Conservation (phyloP, 2,888 invertebrate species). For the Hyposoter dolosus region DNA sequence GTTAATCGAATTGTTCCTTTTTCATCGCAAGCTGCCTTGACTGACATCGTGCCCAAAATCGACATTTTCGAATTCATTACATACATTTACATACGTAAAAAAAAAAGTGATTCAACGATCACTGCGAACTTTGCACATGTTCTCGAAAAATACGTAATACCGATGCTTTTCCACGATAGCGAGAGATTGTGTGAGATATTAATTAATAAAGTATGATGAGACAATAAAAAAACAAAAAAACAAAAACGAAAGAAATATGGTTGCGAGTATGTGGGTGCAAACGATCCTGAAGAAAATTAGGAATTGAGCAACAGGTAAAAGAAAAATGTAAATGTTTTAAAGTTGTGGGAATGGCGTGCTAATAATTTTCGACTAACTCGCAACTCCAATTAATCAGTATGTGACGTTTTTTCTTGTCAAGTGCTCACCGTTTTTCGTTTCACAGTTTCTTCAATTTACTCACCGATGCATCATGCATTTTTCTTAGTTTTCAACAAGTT, state of each 20-base stretch:
- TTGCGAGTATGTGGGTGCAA: conserved; percentile 73
- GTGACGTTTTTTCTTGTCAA: conserved; percentile 71
- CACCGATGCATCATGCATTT: conserved; percentile 64
- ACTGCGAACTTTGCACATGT: conserved; percentile 52
- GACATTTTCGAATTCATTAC: conserved; percentile 54
- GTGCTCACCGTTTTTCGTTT: conserved; percentile 71
- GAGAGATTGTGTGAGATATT: conserved; percentile 80
- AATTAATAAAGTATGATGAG: conserved; percentile 79
- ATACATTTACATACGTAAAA: conserved; percentile 53
- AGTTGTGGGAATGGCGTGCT: conserved; percentile 78
- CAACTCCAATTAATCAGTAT: conserved; percentile 76
- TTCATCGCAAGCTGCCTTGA: neutral
- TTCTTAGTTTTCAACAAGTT: neutral
- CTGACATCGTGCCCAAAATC: neutral
- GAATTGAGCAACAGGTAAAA: conserved; percentile 42
- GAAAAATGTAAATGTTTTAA: conserved; percentile 70
- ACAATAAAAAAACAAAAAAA: conserved; percentile 63
- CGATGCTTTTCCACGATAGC: conserved; percentile 70
- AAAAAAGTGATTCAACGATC: conserved; percentile 26
- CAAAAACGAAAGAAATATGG: conserved; percentile 68
- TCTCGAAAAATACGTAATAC: conserved; percentile 52
- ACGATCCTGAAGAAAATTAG: conserved; percentile 53
- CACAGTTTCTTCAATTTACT: conserved; percentile 60
- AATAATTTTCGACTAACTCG: conserved; percentile 75
- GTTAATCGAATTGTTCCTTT: neutral